Conservation (phyloP, 2,797 vertebrate genomes). For the Falco naumanni region DNA sequence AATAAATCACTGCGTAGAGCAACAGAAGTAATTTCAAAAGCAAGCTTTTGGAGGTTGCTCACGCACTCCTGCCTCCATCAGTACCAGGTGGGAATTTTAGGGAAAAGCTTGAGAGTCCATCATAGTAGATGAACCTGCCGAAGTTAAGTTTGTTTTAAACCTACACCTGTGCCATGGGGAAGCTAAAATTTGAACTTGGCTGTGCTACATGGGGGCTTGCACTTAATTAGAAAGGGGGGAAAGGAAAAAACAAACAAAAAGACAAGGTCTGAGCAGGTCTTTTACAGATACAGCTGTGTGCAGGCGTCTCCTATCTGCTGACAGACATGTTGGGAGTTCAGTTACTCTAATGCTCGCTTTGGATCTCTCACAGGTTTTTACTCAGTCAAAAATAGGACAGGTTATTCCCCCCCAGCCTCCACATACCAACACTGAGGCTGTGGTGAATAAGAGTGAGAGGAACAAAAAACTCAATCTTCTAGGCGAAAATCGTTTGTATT, state of each 20-base stretch:
- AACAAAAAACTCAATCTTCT: not conserved
- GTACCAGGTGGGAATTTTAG: not conserved
- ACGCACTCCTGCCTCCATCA: not conserved
- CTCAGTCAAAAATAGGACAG: not conserved
- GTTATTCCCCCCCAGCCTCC: not conserved
- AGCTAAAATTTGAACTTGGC: not conserved
- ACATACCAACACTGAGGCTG: not conserved
- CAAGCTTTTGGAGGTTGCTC: not conserved
- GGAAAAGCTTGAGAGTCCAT: not conserved
- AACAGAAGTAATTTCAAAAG: not conserved
- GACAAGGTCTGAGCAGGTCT: not conserved
- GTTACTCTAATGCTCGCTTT: not conserved
- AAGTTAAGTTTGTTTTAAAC: not conserved
- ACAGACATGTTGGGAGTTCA: not conserved
- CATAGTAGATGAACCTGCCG: not conserved
- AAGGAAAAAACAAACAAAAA: not conserved
- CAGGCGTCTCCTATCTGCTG: not conserved
- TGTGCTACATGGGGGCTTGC: not conserved
- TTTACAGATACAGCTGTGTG: not conserved
- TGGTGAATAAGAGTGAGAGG: not conserved
- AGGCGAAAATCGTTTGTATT: not conserved
- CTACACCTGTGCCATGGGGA: not conserved
- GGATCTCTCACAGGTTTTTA: not conserved
- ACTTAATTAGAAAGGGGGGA: not conserved
- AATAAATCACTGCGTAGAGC: not conserved